phyloP scores from a whole-genome alignment of 2,113 vertebrate species.

The Neogobius melanostomus region DNA sequence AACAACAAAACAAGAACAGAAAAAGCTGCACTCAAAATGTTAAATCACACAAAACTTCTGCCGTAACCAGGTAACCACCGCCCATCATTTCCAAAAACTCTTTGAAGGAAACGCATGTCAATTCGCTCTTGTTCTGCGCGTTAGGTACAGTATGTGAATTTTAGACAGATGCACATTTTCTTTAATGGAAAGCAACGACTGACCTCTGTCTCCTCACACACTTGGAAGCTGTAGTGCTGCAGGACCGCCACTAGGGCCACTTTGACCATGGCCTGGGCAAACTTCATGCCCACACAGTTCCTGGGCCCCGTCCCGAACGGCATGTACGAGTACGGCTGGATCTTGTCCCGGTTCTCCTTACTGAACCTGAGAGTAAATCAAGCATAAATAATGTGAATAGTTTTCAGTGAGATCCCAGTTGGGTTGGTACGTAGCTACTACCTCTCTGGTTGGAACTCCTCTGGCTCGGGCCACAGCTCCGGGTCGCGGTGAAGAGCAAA shows the following conservation, averaged over 20 bases:
- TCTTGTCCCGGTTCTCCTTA: conserved; percentile 68
- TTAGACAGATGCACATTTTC: too few species aligned
- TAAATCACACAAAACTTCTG: too few species aligned
- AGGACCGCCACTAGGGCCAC: conserved; percentile 69
- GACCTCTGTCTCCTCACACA: conserved; percentile 81
- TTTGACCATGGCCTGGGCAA: conserved; percentile 76
- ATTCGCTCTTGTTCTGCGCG: too few species aligned
- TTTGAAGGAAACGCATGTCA: too few species aligned
- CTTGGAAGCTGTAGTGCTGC: conserved; percentile 75
- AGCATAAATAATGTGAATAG: not conserved
- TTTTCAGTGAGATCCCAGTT: too few species aligned
- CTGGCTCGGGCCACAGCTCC: conserved; percentile 69
- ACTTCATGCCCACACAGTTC: conserved; percentile 82
- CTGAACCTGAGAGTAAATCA: conserved; percentile 67
- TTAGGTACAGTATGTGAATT: too few species aligned
- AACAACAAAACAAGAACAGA: too few species aligned
- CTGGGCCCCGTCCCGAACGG: conserved; percentile 80
- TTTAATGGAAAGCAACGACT: not conserved
- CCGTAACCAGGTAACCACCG: too few species aligned
- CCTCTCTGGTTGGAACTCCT: conserved; percentile 80
- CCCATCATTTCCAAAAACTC: too few species aligned
- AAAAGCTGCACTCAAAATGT: too few species aligned
- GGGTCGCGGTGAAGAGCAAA: conserved; percentile 67
- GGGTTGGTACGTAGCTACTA: conserved; percentile 17
- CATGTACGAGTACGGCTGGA: conserved; percentile 75